These are phyloP conservation scores for Artemia franciscana DNA, from an alignment of 1,140 invertebrate species.

Conservation along the genomic window DNA sequence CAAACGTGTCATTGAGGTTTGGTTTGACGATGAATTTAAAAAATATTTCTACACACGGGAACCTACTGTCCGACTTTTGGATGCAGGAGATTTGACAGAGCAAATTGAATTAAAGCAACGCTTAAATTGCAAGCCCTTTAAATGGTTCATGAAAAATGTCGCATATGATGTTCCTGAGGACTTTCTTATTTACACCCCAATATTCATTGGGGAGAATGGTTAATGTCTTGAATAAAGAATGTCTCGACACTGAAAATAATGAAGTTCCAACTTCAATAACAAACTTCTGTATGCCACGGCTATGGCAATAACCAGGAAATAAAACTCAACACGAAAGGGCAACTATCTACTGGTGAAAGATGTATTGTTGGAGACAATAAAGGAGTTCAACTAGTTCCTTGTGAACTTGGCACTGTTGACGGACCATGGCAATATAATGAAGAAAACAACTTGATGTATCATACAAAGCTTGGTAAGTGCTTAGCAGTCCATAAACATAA, in stretches of 20 bases:
- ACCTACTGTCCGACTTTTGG: constrained; percentile 47
- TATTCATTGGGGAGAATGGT: constrained; percentile 73
- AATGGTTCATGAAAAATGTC: constrained; percentile 94
- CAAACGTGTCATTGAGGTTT: constrained; percentile 79
- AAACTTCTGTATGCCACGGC: constrained; percentile 66
- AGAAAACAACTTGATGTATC: constrained; percentile 41
- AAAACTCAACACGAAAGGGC: constrained; percentile 73
- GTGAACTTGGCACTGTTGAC: constrained; percentile 65
- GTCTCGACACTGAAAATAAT: no score
- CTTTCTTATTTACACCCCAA: constrained; percentile 83
- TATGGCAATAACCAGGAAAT: constrained; percentile 72
- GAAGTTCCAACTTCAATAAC: no score
- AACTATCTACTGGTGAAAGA: constrained; percentile 79
- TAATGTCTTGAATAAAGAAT: no score
- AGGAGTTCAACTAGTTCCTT: constrained; percentile 64
- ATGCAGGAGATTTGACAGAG: constrained; percentile 55
- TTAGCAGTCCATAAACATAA: constrained; percentile 59
- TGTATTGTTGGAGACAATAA: constrained; percentile 71
- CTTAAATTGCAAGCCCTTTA: constrained; percentile 69
- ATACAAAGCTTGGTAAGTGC: constrained; percentile 55
- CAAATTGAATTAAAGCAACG: constrained; percentile 52
- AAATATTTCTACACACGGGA: constrained; percentile 89
- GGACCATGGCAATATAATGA: constrained; percentile 76
- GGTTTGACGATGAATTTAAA: constrained; percentile 84
- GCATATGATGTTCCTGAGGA: constrained; percentile 83